Evolutionary conservation across 1,140 invertebrate genomes (phyloP).

Genomic region (Cyclina sinensis): DNA sequence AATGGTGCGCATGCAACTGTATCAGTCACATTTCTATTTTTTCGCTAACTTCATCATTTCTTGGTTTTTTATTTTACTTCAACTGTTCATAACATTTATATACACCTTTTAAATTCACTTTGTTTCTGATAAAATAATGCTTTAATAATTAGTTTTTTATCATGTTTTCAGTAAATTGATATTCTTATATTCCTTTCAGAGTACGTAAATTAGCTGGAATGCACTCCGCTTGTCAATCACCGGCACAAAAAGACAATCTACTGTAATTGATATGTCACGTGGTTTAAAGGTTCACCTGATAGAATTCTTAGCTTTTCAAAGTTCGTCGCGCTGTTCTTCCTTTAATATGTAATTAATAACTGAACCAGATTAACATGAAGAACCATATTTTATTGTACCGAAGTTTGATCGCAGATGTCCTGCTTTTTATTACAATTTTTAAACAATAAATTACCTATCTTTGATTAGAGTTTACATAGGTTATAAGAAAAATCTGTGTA

Average conservation of each 20-base stretch:
- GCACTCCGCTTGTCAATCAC: constrained; percentile 13
- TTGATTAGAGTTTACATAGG: too few species aligned
- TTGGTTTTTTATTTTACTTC: not conserved
- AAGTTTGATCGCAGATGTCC: not conserved
- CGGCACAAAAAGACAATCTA: not conserved
- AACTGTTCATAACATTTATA: too few species aligned
- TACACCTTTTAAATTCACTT: not conserved
- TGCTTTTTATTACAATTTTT: too few species aligned
- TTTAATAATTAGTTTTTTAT: not conserved
- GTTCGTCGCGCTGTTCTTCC: not conserved
- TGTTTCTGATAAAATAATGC: not conserved
- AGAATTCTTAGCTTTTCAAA: not conserved
- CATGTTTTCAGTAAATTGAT: not conserved
- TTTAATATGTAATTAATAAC: constrained; percentile 31
- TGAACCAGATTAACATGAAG: constrained; percentile 5
- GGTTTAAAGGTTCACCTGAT: constrained; percentile 10
- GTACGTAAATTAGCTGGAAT: not conserved
- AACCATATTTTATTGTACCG: not conserved
- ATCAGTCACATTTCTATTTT: not conserved
- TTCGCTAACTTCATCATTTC: not conserved
- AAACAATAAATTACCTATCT: too few species aligned
- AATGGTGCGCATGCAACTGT: not conserved
- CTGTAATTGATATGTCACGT: constrained; percentile 24
- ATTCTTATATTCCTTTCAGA: not conserved
- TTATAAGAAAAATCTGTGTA: too few species aligned